Evolutionary conservation across 2,888 invertebrate species (phyloP), one percentile per base, ranked within the genome.

Genomic region (Sipunculus nudus): DNA sequence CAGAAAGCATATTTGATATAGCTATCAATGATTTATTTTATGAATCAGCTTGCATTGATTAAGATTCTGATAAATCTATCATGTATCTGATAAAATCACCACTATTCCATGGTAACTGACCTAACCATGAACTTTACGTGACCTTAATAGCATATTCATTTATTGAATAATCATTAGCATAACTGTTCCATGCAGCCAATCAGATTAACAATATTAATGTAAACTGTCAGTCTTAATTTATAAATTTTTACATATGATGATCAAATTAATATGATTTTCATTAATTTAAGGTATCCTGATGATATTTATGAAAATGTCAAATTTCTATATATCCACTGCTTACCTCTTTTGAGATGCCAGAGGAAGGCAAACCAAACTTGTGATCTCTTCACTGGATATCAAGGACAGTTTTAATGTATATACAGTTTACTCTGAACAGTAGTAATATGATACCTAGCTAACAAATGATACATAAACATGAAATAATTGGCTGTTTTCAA

Each of bases 371-470:
- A 81, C 48, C 16, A 82, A 47, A 31, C 76, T 74, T 28, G 79
- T 79, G 2, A 82, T 72, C 55, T 67, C 66, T 73, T 90, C 61
- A 88, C 89, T 85, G 74, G 48, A 74, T 78, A 62, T 68, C 61
- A 49, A 57, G 67, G 46, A 50, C 38, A n/a, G n/a, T n/a, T n/a
- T n/a, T n/a, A n/a, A n/a, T n/a, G n/a, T n/a, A n/a, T n/a, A n/a
- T n/a, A n/a, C n/a, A n/a, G n/a, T n/a, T n/a, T n/a, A n/a, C n/a
- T n/a, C n/a, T n/a, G n/a, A n/a, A 26, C 28, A 43, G 60, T 19
- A 26, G 28, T n/a, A 38, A 25, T 16, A 31, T 0, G 16, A 41
- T 26, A 19, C 5, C 21, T 48, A 48, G 13, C 28, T 45, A 19
- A n/a, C 53, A 8, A 54, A 31, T 21, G 16, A 35, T 25, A 38